These are phyloP conservation scores for Drosophila affinis DNA, from an alignment of 2,888 invertebrate genomes.

Conservation along the genomic window DNA sequence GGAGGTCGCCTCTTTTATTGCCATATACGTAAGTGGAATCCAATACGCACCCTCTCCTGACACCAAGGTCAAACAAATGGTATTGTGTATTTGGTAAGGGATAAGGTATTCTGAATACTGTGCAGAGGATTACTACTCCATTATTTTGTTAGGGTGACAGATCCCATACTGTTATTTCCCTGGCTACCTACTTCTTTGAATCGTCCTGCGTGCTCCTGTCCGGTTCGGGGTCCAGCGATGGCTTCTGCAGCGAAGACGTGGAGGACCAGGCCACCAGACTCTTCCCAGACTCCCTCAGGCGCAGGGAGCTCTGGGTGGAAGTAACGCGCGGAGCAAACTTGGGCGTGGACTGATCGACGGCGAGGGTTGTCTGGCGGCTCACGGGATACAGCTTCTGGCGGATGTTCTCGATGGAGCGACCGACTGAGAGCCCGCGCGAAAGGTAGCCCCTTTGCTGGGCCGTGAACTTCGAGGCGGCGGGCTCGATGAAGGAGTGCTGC, in stretches of 20 bases:
- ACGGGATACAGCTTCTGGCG: slow-evolving; percentile 67
- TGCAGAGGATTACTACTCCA: no score
- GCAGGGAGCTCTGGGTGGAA: slow-evolving; percentile 23
- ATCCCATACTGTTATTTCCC: not conserved
- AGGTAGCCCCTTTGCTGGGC: slow-evolving; percentile 67
- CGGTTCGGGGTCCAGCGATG: slow-evolving; percentile 44
- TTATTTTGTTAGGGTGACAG: no score
- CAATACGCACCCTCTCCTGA: slow-evolving; percentile 20
- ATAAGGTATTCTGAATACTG: not conserved
- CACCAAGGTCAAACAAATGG: slow-evolving; percentile 58
- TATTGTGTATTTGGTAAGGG: not conserved
- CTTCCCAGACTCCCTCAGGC: slow-evolving; percentile 34
- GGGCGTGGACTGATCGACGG: slow-evolving; percentile 40
- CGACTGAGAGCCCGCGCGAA: slow-evolving; percentile 76
- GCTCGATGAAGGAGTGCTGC: slow-evolving; percentile 78
- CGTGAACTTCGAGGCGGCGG: slow-evolving; percentile 48
- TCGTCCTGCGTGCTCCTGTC: slow-evolving; percentile 30
- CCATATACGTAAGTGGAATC: slow-evolving; percentile 10
- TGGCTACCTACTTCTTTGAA: slow-evolving; percentile 47
- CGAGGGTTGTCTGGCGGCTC: slow-evolving; percentile 49
- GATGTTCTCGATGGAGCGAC: slow-evolving; percentile 74
- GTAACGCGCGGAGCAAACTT: slow-evolving; percentile 39
- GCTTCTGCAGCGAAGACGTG: slow-evolving; percentile 67
- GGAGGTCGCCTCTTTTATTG: slow-evolving; percentile 4
- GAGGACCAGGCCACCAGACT: slow-evolving; percentile 72